Evolutionary conservation across 2,113 vertebrate genomes (phyloP).

Genomic region (Dasyurus viverrinus): DNA sequence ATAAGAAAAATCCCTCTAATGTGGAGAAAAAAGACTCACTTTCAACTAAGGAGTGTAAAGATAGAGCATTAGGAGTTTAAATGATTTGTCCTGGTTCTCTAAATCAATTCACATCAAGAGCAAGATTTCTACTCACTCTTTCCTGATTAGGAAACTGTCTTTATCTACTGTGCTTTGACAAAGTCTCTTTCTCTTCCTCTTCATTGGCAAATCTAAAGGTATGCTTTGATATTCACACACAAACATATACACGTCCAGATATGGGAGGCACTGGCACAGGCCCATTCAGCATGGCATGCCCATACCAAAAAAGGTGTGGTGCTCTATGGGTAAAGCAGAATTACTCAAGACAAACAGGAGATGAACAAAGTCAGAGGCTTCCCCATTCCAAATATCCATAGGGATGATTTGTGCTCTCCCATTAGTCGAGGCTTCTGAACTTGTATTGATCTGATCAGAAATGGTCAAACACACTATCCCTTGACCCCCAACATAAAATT

Average conservation of each 20-base stretch:
- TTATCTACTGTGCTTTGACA: neutral
- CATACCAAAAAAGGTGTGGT: too few relatives aligned
- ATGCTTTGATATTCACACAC: neutral
- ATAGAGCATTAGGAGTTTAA: neutral
- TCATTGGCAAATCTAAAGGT: neutral
- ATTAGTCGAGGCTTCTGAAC: too few relatives aligned
- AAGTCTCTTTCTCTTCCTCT: neutral
- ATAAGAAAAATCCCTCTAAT: neutral
- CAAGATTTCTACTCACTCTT: neutral
- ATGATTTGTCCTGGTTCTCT: neutral
- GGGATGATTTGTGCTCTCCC: too few relatives aligned
- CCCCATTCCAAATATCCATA: too few relatives aligned
- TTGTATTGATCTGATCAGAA: too few relatives aligned
- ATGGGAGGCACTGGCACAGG: too few relatives aligned
- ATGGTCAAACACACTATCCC: too few relatives aligned
- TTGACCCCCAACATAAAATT: too few relatives aligned
- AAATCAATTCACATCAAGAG: neutral
- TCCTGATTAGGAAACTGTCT: neutral
- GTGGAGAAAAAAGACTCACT: neutral
- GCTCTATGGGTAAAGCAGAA: too few relatives aligned
- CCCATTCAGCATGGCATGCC: too few relatives aligned
- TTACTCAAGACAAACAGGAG: too few relatives aligned
- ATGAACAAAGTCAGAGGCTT: too few relatives aligned
- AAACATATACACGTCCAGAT: neutral
- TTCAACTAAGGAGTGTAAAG: neutral